These are phyloP conservation scores for Chloropsis cyanopogon DNA, from an alignment of 2,113 vertebrate genomes.

Conservation along the genomic window DNA sequence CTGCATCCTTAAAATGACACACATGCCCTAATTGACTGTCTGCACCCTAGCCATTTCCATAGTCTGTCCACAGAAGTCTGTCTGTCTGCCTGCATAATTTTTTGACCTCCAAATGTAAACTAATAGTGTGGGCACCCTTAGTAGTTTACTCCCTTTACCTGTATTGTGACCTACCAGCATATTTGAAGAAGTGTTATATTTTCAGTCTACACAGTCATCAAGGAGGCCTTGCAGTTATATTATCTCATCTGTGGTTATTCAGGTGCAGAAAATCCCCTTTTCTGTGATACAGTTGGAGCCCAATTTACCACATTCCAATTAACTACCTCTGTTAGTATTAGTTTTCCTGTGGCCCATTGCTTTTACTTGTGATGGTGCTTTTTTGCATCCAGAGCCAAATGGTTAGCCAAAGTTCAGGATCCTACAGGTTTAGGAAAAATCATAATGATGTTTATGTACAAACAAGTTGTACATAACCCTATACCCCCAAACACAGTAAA, in stretches of 20 bases:
- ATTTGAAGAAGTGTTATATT: not conserved
- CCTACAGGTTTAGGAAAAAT: constrained; percentile 31
- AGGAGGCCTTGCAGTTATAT: not conserved
- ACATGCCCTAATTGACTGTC: not conserved
- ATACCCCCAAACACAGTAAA: not conserved
- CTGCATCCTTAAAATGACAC: not conserved
- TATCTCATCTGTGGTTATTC: constrained; percentile 1
- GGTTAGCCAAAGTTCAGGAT: constrained; percentile 3
- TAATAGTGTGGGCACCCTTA: not conserved
- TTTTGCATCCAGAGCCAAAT: not conserved
- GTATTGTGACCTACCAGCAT: not conserved
- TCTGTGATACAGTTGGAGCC: not conserved
- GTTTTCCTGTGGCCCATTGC: not conserved
- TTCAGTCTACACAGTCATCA: not conserved
- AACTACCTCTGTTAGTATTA: not conserved
- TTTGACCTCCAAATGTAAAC: not conserved
- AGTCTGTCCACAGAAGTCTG: not conserved
- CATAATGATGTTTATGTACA: not conserved
- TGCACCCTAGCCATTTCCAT: not conserved
- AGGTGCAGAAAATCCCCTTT: constrained; percentile 33
- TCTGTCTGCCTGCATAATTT: not conserved
- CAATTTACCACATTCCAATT: not conserved
- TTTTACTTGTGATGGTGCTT: not conserved
- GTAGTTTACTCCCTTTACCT: not conserved
- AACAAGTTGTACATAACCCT: not conserved